Evolutionary conservation across 2,888 invertebrate species (phyloP), one percentile per base, ranked within the genome.

Genomic region (Drosophila phalerata): DNA sequence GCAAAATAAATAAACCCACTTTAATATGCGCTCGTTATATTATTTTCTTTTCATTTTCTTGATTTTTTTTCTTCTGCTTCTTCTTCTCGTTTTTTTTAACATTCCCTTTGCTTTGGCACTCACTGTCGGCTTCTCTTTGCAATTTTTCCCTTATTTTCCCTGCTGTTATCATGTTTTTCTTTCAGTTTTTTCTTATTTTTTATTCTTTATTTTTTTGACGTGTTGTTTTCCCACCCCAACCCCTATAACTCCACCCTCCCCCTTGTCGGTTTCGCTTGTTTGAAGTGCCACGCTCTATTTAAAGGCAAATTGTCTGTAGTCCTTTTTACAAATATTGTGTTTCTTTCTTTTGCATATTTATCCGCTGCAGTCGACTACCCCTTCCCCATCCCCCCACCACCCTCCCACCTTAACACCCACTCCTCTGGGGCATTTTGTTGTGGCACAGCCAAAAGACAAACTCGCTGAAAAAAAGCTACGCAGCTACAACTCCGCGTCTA

Each of bases 231-330:
- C 60, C 48, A 67, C 40, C 48, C 17, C 28, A 1, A 6, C 32
- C 3, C 25, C 32, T 30, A 25, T 37, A 0, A 5, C 8, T 9
- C 32, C 8, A 11, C 1, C 25, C 56, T 30, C 25, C 32, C 45
- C 66, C 40, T 3, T 1, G 60, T 61, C 62, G 58, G 65, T 73
- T 81, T 79, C 84, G 85, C 76, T 81, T 88, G 89, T 85, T 85
- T 88, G 83, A 85, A 85, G 85, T 85, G 85, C 88, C 88, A 86
- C 88, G 86, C 81, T 87, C 88, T 79, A 89, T 89, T 89, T 89
- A 89, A 83, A 81, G 77, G 89, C 88, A 85, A 87, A 87, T 90
- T 87, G 87, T 88, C 89, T 88, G 86, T 87, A 89, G 88, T 88
- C 81, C 85, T 83, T 88, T 88, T 77, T 68, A 79, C 82, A 85